Evolutionary conservation across 92 coral and sea anemone species (phyloP), one percentile per base, ranked within the genome.

Genomic region (Epizoanthus scotinus): DNA sequence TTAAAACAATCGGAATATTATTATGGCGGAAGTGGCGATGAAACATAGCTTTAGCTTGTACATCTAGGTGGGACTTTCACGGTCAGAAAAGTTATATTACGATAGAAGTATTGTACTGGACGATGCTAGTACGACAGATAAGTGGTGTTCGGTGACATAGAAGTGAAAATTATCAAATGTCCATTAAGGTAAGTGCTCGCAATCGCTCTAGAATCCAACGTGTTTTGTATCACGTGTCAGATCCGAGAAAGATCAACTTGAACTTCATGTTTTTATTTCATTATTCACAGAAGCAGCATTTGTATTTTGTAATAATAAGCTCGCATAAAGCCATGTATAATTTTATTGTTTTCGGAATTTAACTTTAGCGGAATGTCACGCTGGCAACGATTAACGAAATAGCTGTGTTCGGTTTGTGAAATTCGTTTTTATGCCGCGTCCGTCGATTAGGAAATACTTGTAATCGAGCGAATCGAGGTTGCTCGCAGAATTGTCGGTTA

Each of bases 1-100:
- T 3, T 9, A 38, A 75, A 75, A 75, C 81, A 75, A 59, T 75
- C 69, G 63, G 81, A 75, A 75, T 75, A 75, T 38, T 75, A 75
- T 75, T 75, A 60, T 75, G 81, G 81, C 81, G 81, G 81, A 75
- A 75, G 81, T 75, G 81, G 69, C 55, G 56, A 75, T 6, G 58
- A 73, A 40, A 75, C 64, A 31, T 59, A 6, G 81, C 57, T 75
- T 58, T 57, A 60, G 68, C 81, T 5, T 40, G 20, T 2, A 2
- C 31, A 53, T 53, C 67, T 66, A 67, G 44, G 52, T 47, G 52
- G 52, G 81, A 47, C 42, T 58, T 74, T 58, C 56, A 26, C 8
- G 55, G 53, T 27, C 6, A 60, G 34, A 59, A 75, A 75, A 75
- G 52, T 58, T 38, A 12, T 36, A 9, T 60, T 34, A 22, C 81